These are phyloP conservation scores for Bombus waltoni DNA, from an alignment of 1,140 invertebrate genomes.

Conservation along the genomic window DNA sequence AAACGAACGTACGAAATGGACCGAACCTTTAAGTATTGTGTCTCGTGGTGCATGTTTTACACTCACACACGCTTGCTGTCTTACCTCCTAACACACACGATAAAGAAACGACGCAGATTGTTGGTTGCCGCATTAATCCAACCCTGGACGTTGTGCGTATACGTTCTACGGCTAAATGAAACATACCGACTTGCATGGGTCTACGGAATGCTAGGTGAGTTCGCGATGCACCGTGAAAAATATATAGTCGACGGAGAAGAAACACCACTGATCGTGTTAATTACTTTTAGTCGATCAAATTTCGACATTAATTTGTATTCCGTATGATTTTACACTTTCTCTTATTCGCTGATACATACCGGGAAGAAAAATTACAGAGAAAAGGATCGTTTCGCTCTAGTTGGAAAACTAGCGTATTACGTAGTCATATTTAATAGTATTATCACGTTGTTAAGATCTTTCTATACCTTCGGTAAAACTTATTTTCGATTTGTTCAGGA, in stretches of 20 bases:
- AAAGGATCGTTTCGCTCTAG: not conserved
- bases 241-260: not conserved
- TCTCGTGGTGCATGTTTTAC: conserved; percentile 14
- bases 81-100: conserved; percentile 1
- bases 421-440: no score
- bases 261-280: not conserved
- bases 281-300: not conserved
- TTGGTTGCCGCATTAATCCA: conserved; percentile 4
- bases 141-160: conserved; percentile 5
- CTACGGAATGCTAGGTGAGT: not conserved
- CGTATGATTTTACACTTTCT: no score
- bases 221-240: conserved; percentile 26
- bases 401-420: no score
- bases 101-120: not conserved
- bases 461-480: no score
- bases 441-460: no score
- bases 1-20: conserved; percentile 8
- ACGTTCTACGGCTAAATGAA: conserved; percentile 25
- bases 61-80: conserved; percentile 21
- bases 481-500: no score
- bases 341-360: no score
- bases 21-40: not conserved
- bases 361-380: not conserved
- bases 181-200: conserved; percentile 36
- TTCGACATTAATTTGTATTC: not conserved